A percentile compares a stretch with the other conserved stretches of the same genome.
phyloP scores from a whole-genome alignment of 2,113 vertebrate species.

The Heterocephalus glaber region DNA sequence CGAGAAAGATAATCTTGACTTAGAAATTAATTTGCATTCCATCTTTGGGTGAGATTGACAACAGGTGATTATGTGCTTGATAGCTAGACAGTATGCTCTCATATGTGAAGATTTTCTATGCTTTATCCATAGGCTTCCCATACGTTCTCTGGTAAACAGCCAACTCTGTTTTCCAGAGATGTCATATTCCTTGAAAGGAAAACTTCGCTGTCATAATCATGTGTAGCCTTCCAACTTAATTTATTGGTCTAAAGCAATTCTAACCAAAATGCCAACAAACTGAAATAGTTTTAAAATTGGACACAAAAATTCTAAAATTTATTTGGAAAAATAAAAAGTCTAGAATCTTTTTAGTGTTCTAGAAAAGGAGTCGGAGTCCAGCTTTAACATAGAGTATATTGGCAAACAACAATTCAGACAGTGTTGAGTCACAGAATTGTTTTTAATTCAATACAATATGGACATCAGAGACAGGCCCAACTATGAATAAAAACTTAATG shows the following conservation, averaged over 20 bases:
- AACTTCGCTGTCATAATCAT: neutral
- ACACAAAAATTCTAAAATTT: constrained; percentile 52
- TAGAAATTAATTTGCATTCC: neutral
- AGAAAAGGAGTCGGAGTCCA: constrained; percentile 23
- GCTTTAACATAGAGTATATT: neutral
- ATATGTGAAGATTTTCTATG: neutral
- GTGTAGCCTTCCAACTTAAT: neutral
- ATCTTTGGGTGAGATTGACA: neutral
- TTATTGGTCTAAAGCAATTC: neutral
- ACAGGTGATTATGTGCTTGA: neutral
- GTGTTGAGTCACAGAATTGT: neutral
- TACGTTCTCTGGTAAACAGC: neutral
- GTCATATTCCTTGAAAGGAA: constrained; percentile 3
- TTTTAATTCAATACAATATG: neutral
- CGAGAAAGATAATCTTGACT: neutral
- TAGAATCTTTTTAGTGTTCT: constrained; percentile 26
- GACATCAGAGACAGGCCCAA: neutral
- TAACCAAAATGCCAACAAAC: constrained; percentile 38
- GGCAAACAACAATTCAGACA: constrained; percentile 31
- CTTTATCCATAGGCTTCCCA: neutral
- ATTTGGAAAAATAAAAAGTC: constrained; percentile 55
- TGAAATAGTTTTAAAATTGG: constrained; percentile 43
- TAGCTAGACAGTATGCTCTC: neutral
- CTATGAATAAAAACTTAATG: constrained; percentile 23
- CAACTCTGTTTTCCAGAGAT: neutral